Base-by-base conservation (phyloP, 2,888 invertebrate species). In the Leptarthrus brevirostris region DNA sequence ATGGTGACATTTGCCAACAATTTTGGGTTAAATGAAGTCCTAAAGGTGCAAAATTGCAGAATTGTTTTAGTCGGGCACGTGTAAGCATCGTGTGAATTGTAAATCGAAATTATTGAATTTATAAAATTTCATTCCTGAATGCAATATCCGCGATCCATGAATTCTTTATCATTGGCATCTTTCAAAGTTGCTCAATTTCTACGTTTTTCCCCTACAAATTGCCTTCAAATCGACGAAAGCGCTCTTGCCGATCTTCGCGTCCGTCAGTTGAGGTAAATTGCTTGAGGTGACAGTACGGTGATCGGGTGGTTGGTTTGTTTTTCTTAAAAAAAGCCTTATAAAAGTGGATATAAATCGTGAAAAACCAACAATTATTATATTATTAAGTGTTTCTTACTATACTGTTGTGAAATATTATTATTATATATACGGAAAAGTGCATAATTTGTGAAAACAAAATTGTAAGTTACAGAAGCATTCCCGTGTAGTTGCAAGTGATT, bases 181-280 rank as follows among this genome's bases (percentile, higher is more conserved):
- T 30, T 30, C 4, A 30, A 5, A 5, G 30, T 30, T 44, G 3
- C 44, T 3, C 44, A 44, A 3, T 44, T 44, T 44, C 3, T 12
- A 44, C 14, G 3, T 44, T 44, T 44, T 44, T n/a, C 44, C 52
- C 52, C 22, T 14, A n/a, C n/a, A n/a, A n/a, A n/a, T n/a, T n/a
- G n/a, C 20, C 20, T 16, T 36, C 16, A 34, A 61, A 18, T 12
- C 61, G 36, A 61, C 61, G 61, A 18, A 36, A 52, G 74, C 74
- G 74, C 74, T 49, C 24, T n/a, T 47, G 3, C 14, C 24, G 71
- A 72, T 72, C 72, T n/a, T 54, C 53, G 74, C 74, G 74, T 72
- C 74, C 61, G 64, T 74, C 64, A 61, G 61, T 61, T 18, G 61
- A 61, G 61, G n/a, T 36, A 22, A 36, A 40, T 20, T 40, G 34